Conservation (phyloP, 2,113 vertebrate species). For the Etheostoma cragini region DNA sequence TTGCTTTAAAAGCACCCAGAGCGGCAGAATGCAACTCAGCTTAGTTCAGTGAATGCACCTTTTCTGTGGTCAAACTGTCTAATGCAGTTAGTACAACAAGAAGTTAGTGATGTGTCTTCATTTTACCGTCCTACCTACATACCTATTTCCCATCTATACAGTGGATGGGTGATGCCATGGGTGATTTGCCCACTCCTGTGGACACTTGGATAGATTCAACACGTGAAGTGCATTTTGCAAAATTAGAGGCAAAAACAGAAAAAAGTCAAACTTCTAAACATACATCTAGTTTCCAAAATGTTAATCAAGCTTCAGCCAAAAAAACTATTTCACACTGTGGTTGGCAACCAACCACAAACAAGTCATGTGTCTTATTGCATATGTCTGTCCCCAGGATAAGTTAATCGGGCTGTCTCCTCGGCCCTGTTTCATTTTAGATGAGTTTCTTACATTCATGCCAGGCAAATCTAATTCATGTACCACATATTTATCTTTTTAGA, state of each 20-base stretch:
- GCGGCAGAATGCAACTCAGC: slow-evolving; percentile 13
- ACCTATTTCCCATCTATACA: slow-evolving; percentile 11
- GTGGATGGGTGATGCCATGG: slow-evolving; percentile 15
- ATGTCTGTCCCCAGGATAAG: slow-evolving; percentile 65
- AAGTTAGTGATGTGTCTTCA: slow-evolving; percentile 43
- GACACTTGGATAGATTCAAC: slow-evolving; percentile 32
- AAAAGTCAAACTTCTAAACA: slow-evolving; percentile 36
- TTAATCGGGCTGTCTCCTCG: slow-evolving; percentile 66
- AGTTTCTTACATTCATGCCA: slow-evolving; percentile 51
- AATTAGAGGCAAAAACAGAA: slow-evolving; percentile 29
- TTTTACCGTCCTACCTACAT: slow-evolving; percentile 28
- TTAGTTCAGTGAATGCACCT: slow-evolving; percentile 26
- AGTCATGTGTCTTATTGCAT: slow-evolving; percentile 52
- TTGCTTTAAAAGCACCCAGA: slow-evolving; percentile 35
- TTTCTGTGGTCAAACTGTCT: slow-evolving; percentile 34
- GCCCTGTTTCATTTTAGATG: slow-evolving; percentile 59
- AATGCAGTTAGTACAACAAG: slow-evolving; percentile 30
- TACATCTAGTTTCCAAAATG: slow-evolving; percentile 47
- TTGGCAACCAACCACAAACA: slow-evolving; percentile 48
- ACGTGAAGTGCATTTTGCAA: slow-evolving; percentile 38
- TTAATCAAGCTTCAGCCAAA: slow-evolving; percentile 59
- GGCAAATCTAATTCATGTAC: slow-evolving; percentile 52
- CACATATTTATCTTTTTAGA: slow-evolving; percentile 43
- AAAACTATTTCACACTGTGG: slow-evolving; percentile 51
- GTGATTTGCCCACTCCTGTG: slow-evolving; percentile 9